Percentiles rank a stretch among this genome's conserved stretches.
Evolutionary conservation across 1,140 invertebrate genomes (phyloP).

Genomic region (Papilio polyxenes): DNA sequence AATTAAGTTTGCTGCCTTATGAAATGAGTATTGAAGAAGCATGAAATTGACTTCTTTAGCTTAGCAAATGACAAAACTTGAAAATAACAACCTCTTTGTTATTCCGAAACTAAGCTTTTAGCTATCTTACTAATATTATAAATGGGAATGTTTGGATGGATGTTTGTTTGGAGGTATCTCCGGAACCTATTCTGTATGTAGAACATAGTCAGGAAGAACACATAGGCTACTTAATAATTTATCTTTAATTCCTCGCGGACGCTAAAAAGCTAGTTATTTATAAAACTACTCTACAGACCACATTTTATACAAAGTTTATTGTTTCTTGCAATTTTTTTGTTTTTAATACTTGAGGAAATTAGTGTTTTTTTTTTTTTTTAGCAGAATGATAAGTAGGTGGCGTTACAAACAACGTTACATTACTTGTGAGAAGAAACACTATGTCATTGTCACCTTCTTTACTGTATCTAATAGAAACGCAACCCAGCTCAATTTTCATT

Average conservation of each 20-base stretch:
- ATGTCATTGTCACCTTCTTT: constrained; percentile 16
- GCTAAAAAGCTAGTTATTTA: not conserved
- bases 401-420: not conserved
- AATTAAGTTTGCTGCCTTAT: not conserved
- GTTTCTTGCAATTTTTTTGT: not conserved
- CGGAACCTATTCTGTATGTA: too few species aligned
- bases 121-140: too few species aligned
- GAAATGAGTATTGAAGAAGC: not conserved
- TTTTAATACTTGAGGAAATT: not conserved
- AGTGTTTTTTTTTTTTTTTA: not conserved
- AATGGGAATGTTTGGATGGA: too few species aligned
- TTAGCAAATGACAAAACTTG: not conserved
- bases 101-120: not conserved
- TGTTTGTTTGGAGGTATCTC: too few species aligned
- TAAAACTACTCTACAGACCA: not conserved
- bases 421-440: not conserved
- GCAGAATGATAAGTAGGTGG: not conserved
- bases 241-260: too few species aligned
- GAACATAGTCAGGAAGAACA: too few species aligned
- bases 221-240: too few species aligned
- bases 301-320: not conserved
- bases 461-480: not conserved
- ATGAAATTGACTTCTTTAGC: too few species aligned
- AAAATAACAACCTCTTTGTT: not conserved
- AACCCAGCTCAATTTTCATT: not conserved